Base-by-base conservation (phyloP, 35 echinoderm and acorn worm genomes). In the Hemicentrotus pulcherrimus region DNA sequence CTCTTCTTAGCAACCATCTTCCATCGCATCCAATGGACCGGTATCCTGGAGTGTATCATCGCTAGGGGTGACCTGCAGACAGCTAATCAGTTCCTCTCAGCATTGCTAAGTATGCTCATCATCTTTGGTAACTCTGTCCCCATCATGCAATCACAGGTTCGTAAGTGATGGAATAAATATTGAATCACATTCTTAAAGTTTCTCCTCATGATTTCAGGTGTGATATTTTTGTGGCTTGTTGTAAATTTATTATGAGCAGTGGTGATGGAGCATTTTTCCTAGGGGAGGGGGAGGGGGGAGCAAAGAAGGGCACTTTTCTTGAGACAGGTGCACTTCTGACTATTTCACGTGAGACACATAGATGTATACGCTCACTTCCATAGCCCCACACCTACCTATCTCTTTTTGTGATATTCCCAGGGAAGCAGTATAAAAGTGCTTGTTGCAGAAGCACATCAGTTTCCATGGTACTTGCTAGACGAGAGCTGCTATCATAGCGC, bases 1-100 rank as follows among this genome's bases (percentile, higher is more conserved):
- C 86, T 95, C 91, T 99, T 99, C 85, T 92, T 99, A 18, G 97
- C 95, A 31, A 86, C 94, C 31, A 95, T 99, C n/a, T 97, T 97
- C 88, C 97, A 96, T n/a, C 95, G 91, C 86, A 97, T 99, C 59
- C 33, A 95, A 2, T 99, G 98, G 98, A 48, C 58, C 15, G 70
- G 94, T 86, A 95, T 99, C 28, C 5, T 97, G 6, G 45, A 94
- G 19, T 12, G 71, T 19, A 95, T 95, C 22, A 91, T 60, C 94
- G 31, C 95, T 60, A 94, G 92, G 30, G 65, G 52, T 24, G 86
- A 89, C 41, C 86, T 96, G 10, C 86, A 94, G 15, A 71, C 91
- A 5, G 94, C 96, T 86, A 99, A 96, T 65, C 61, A 88, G 65
- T 95, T 97, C 86, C 92, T 96, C 12, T 97, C 97, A 15, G 95